phyloP scores from a whole-genome alignment of 92 coral and sea anemone genomes.

The Epizoanthus scotinus region DNA sequence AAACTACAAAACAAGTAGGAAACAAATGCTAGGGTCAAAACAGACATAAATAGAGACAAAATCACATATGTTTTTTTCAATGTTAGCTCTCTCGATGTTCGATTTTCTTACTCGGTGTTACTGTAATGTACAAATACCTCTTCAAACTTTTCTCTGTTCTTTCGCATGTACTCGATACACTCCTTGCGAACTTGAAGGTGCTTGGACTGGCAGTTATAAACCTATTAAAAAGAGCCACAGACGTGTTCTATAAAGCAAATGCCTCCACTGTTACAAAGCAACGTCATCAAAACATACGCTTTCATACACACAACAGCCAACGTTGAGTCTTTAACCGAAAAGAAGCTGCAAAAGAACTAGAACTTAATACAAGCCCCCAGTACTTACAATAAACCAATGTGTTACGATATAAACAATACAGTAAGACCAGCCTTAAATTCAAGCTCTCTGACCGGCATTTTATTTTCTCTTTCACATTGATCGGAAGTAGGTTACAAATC shows the following conservation, averaged over 20 bases:
- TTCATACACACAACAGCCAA: background rate
- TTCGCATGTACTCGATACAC: slow-evolving; percentile 91
- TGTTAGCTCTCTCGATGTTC: background rate
- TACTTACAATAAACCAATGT: background rate
- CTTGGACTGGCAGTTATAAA: slow-evolving; percentile 88
- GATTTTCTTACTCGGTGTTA: background rate
- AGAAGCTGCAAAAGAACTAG: background rate
- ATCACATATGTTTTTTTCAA: no score
- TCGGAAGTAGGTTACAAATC: slow-evolving; percentile 24
- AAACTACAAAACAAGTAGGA: slow-evolving; percentile 62
- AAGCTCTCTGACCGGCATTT: slow-evolving; percentile 10
- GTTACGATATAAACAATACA: background rate
- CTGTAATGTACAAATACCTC: slow-evolving; percentile 60
- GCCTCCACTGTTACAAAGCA: background rate
- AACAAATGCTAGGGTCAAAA: background rate
- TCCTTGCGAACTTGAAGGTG: slow-evolving; percentile 92
- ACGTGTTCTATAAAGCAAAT: background rate
- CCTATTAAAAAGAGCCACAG: slow-evolving; percentile 46
- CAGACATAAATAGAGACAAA: background rate
- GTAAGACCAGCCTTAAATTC: no score
- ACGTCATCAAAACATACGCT: slow-evolving; percentile 14
- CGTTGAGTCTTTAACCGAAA: background rate
- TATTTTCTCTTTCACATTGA: no score
- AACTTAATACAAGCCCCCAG: background rate
- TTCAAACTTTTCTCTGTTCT: slow-evolving; percentile 86